These are phyloP conservation scores for Caenorhabditis japonica DNA, from an alignment of 2,888 invertebrate genomes.

Conservation along the genomic window DNA sequence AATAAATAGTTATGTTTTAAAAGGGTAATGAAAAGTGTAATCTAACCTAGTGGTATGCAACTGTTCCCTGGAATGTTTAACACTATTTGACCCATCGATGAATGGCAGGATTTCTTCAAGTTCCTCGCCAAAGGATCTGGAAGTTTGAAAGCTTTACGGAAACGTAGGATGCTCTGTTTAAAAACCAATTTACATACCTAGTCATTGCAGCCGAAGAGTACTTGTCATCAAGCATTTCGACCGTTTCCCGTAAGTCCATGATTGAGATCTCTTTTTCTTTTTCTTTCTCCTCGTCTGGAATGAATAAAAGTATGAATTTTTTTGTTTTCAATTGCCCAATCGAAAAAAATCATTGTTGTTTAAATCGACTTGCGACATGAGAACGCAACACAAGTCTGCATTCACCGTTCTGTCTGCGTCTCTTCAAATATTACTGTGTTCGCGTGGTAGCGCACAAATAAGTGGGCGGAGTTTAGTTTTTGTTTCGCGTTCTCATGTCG, in stretches of 20 bases:
- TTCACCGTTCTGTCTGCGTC: too few relatives aligned
- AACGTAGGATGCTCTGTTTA: conserved; percentile 3
- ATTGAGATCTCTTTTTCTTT: conserved; percentile 38
- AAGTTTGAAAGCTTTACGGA: conserved; percentile 40
- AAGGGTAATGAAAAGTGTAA: neutral
- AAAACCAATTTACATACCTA: conserved; percentile 39
- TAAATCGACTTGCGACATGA: too few relatives aligned
- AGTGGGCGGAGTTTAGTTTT: too few relatives aligned
- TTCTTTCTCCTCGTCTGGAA: conserved; percentile 29
- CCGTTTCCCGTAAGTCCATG: conserved; percentile 40
- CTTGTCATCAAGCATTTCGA: conserved; percentile 51
- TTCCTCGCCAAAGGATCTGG: conserved; percentile 74
- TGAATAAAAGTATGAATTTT: neutral
- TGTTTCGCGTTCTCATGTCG: too few relatives aligned
- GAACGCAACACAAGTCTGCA: too few relatives aligned
- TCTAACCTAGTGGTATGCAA: conserved; percentile 46
- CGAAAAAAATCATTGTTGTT: too few relatives aligned
- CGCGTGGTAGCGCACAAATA: too few relatives aligned
- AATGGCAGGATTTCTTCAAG: conserved; percentile 72
- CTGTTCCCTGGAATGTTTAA: conserved; percentile 58
- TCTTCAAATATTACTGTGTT: too few relatives aligned
- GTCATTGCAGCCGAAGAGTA: conserved; percentile 46
- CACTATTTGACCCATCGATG: conserved; percentile 67
- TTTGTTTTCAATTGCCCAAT: neutral
- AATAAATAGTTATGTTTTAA: neutral